Percentiles rank a stretch among this genome's conserved stretches.
These are phyloP conservation scores for Lacanobia wlatinum DNA, from an alignment of 2,888 invertebrate species.

Conservation along the genomic window DNA sequence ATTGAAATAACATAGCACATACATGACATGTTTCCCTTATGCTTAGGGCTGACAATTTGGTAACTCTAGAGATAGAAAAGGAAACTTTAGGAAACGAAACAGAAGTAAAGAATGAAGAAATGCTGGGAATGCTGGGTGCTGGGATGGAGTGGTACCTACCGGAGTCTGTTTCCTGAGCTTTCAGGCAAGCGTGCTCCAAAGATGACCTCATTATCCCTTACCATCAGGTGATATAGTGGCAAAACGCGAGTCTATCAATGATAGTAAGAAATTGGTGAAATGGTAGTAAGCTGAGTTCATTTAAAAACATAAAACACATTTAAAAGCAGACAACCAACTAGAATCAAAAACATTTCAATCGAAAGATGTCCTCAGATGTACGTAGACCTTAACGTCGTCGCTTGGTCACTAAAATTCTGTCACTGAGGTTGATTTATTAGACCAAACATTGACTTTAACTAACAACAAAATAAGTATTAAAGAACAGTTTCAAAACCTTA, in stretches of 20 bases:
- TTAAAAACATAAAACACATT: no score
- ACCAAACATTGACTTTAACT: background rate
- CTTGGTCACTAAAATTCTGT: background rate
- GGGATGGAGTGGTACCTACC: no score
- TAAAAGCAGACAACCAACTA: no score
- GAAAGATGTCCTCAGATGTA: background rate
- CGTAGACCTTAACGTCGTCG: background rate
- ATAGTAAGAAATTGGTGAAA: no score
- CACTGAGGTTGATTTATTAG: background rate
- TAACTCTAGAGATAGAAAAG: background rate
- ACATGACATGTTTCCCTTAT: slow-evolving; percentile 7
- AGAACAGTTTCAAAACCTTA: background rate
- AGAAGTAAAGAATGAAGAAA: background rate
- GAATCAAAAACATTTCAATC: background rate
- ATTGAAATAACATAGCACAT: slow-evolving; percentile 43
- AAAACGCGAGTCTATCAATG: no score
- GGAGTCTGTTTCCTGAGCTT: no score
- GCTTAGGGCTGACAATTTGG: slow-evolving; percentile 45
- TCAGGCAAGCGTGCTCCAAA: no score
- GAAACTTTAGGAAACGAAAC: background rate
- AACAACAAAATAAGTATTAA: background rate
- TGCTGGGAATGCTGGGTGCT: no score
- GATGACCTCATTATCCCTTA: no score
- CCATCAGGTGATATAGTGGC: no score
- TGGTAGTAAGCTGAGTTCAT: no score